phyloP scores from a whole-genome alignment of 2,888 invertebrate genomes.

The Adelognathus sp. region DNA sequence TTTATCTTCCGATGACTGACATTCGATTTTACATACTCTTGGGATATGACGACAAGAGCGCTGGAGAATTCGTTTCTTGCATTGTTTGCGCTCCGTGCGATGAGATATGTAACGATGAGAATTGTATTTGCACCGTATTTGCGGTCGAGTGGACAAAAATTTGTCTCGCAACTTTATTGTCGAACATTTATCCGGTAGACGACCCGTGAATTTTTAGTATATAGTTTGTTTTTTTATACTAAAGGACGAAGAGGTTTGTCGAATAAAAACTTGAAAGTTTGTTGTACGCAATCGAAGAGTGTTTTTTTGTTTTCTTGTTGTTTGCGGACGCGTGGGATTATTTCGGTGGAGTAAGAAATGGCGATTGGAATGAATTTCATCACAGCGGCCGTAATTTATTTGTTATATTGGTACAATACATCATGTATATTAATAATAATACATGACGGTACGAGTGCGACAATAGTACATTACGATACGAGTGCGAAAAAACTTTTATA shows the following conservation, averaged over 20 bases:
- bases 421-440: too few species aligned
- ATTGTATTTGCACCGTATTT: not conserved
- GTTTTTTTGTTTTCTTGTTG: not conserved
- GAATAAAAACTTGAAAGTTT: constrained; percentile 4
- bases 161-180: not conserved
- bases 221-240: constrained; percentile 6
- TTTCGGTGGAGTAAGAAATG: too few species aligned
- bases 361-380: too few species aligned
- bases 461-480: too few species aligned
- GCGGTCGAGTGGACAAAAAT: not conserved
- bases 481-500: too few species aligned
- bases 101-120: not conserved
- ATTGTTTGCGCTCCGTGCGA: not conserved
- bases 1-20: not conserved
- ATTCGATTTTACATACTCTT: too few species aligned
- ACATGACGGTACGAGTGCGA: too few species aligned
- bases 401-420: too few species aligned
- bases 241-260: not conserved
- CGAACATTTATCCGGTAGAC: not conserved
- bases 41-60: too few species aligned
- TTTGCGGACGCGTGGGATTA: too few species aligned
- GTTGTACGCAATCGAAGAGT: not conserved
- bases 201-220: not conserved
- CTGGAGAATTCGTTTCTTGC: not conserved
- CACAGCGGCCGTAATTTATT: too few species aligned